Conservation (phyloP, 53 echinoderm and acorn worm genomes). For the Zoroaster sp. region DNA sequence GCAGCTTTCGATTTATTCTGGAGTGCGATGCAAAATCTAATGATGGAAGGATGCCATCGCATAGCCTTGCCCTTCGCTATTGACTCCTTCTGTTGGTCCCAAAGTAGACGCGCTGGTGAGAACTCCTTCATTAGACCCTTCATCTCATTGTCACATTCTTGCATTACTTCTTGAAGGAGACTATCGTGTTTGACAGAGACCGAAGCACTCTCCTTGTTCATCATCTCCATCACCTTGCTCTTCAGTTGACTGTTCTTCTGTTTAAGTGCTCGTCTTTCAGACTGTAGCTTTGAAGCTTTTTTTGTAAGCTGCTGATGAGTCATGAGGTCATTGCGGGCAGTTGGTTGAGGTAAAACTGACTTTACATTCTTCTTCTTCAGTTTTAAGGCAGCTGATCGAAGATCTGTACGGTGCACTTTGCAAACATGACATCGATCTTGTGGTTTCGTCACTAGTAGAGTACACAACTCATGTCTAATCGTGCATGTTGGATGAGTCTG, state of each 20-base stretch:
- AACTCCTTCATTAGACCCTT: background rate
- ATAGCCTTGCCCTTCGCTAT: background rate
- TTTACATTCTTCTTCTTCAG: background rate
- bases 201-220: background rate
- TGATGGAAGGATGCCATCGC: conserved; percentile 1
- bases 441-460: background rate
- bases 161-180: background rate
- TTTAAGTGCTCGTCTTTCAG: background rate
- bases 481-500: background rate
- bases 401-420: background rate
- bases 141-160: background rate
- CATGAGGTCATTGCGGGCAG: background rate
- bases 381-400: no score
- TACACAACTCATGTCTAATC: background rate
- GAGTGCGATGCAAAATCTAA: background rate
- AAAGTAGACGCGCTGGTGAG: background rate
- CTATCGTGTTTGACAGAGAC: background rate
- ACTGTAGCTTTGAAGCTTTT: background rate
- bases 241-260: background rate
- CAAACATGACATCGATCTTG: conserved; percentile 5
- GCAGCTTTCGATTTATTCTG: background rate
- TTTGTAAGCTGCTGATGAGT: background rate
- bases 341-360: no score
- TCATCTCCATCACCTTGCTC: background rate
- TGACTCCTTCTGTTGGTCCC: conserved; percentile 14